Conservation (phyloP, 2,888 invertebrate species). For the Agrochola lychnidis region DNA sequence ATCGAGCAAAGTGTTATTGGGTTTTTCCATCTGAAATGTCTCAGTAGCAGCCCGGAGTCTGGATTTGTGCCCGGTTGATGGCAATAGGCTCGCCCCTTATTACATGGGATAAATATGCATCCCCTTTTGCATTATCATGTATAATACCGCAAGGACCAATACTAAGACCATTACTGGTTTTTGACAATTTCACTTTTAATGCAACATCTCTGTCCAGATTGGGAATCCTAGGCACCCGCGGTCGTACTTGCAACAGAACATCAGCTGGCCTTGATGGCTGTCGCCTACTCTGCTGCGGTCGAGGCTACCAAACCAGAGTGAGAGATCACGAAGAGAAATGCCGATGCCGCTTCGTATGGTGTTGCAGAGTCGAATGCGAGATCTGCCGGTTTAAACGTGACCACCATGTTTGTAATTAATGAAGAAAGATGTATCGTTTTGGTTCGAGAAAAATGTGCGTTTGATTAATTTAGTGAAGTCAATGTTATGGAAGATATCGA, state of each 20-base stretch:
- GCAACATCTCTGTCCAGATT: conserved; percentile 87
- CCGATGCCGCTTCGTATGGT: conserved; percentile 97
- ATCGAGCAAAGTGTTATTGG: no score
- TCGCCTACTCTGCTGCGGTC: conserved; percentile 96
- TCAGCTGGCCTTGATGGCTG: conserved; percentile 97
- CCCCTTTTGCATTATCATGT: neutral
- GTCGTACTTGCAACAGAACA: conserved; percentile 95
- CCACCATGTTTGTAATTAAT: conserved; percentile 96
- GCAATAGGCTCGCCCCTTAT: neutral
- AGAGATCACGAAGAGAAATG: conserved; percentile 96
- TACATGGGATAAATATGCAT: neutral
- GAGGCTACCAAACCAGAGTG: conserved; percentile 96
- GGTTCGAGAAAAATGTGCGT: conserved; percentile 1
- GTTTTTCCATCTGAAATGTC: neutral
- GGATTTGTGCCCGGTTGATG: no score
- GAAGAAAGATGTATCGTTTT: conserved; percentile 1
- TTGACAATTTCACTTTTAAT: neutral
- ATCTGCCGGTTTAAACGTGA: conserved; percentile 95
- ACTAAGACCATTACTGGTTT: neutral
- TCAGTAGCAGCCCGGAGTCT: neutral
- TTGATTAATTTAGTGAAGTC: conserved; percentile 29
- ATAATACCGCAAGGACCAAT: neutral
- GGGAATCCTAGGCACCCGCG: conserved; percentile 95
- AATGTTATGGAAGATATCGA: conserved; percentile 19
- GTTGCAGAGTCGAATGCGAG: conserved; percentile 96